Conservation (phyloP, 2,888 invertebrate species). For the Trissoscelio sp. region DNA sequence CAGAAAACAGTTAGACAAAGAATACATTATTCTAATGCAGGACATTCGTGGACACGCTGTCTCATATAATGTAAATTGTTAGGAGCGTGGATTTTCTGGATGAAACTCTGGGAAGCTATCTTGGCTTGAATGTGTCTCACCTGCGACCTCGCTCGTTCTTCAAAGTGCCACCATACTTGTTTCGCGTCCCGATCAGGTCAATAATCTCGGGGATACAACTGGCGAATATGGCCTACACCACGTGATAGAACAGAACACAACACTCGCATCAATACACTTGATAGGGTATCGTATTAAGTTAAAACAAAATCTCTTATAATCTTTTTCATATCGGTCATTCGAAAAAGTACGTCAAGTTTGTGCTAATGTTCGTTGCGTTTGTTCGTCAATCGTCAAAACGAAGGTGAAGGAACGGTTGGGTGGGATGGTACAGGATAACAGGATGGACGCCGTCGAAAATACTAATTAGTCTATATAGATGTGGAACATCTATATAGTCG, state of each 20-base stretch:
- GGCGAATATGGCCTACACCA: conserved; percentile 99
- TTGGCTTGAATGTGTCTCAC: conserved; percentile 89
- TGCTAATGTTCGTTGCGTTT: conserved; percentile 47
- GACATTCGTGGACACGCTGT: conserved; percentile 67
- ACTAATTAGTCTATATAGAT: conserved; percentile 20
- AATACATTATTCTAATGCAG: conserved; percentile 68
- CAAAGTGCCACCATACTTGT: conserved; percentile 99
- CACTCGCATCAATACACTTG: conserved; percentile 83
- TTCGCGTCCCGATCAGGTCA: conserved; percentile 99
- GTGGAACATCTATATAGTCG: conserved; percentile 17
- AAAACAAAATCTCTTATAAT: conserved; percentile 61
- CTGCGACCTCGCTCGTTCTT: conserved; percentile 99
- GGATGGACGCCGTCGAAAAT: conserved; percentile 58
- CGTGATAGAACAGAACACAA: conserved; percentile 83
- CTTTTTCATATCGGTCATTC: conserved; percentile 60
- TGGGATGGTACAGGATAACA: conserved; percentile 27
- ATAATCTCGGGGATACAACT: conserved; percentile 99
- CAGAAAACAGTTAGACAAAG: conserved; percentile 69
- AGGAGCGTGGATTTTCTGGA: conserved; percentile 69
- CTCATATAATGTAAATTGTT: conserved; percentile 66
- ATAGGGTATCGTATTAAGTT: conserved; percentile 73
- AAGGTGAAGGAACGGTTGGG: conserved; percentile 42
- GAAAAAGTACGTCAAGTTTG: conserved; percentile 49
- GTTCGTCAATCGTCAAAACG: conserved; percentile 62
- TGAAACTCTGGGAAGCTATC: conserved; percentile 86